phyloP scores from a whole-genome alignment of 2,113 vertebrate species.

The Ariopsis seemanni region DNA sequence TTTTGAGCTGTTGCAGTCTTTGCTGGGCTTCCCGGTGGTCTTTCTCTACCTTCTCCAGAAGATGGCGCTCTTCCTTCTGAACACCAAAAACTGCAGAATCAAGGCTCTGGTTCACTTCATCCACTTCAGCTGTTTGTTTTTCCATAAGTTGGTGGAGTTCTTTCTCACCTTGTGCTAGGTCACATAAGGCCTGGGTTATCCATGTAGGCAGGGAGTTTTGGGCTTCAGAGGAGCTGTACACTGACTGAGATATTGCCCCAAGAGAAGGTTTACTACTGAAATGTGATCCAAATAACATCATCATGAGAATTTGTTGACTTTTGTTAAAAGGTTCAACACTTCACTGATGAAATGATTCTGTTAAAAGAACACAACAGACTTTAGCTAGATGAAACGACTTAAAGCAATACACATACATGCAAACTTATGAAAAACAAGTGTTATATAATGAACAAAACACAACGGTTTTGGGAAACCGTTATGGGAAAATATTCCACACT shows the following conservation, averaged over 20 bases:
- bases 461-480: too few relatives aligned
- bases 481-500: neutral
- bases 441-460: neutral
- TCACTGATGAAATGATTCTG: constrained; percentile 23
- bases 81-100: constrained; percentile 67
- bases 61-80: constrained; percentile 68
- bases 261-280: constrained; percentile 30
- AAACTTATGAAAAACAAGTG: neutral
- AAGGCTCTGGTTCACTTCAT: constrained; percentile 64
- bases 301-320: constrained; percentile 17
- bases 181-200: constrained; percentile 67
- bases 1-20: constrained; percentile 69
- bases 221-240: constrained; percentile 44
- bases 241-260: constrained; percentile 48
- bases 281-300: constrained; percentile 50
- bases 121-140: constrained; percentile 65
- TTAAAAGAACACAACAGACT: constrained; percentile 1
- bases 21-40: constrained; percentile 65
- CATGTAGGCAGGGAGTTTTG: constrained; percentile 60
- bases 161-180: constrained; percentile 64
- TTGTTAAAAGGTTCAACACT: neutral
- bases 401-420: neutral
- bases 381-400: neutral
- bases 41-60: constrained; percentile 69
- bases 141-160: constrained; percentile 67